Percentiles rank a stretch among this genome's conserved stretches.
phyloP scores from a whole-genome alignment of 2,888 invertebrate species.

The Mactromeris polynyma region DNA sequence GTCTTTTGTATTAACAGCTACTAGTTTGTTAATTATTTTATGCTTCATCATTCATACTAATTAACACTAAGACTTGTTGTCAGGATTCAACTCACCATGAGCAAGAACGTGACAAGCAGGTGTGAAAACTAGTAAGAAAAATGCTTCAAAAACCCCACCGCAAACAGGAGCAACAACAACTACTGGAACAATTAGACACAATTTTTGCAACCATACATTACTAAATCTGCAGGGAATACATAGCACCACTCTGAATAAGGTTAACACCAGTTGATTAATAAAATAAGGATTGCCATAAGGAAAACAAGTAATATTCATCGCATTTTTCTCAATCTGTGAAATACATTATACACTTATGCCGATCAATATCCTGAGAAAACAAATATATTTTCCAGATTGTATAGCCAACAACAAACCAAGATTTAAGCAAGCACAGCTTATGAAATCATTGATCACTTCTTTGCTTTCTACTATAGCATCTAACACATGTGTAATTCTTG shows the following conservation, averaged over 20 bases:
- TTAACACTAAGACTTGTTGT: no score
- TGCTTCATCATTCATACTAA: no score
- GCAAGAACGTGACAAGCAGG: no score
- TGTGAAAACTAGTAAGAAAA: no score
- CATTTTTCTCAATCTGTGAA: neutral
- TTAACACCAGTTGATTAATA: neutral
- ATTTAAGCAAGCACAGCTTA: neutral
- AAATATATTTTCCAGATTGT: neutral
- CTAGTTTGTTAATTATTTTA: no score
- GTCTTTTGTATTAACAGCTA: neutral
- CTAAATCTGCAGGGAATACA: neutral
- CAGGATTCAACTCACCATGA: no score
- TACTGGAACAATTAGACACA: no score
- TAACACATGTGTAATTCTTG: neutral
- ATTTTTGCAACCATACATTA: neutral
- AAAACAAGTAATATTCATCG: neutral
- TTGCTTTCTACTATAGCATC: neutral
- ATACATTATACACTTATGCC: neutral
- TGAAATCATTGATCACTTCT: neutral
- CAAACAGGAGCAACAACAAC: no score
- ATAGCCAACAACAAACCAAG: neutral
- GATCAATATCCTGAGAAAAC: neutral
- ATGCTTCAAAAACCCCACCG: no score
- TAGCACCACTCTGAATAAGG: neutral
- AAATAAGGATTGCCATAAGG: neutral